These are phyloP conservation scores for Gallinago jamesoni DNA, from an alignment of 2,113 vertebrate genomes.

Conservation along the genomic window DNA sequence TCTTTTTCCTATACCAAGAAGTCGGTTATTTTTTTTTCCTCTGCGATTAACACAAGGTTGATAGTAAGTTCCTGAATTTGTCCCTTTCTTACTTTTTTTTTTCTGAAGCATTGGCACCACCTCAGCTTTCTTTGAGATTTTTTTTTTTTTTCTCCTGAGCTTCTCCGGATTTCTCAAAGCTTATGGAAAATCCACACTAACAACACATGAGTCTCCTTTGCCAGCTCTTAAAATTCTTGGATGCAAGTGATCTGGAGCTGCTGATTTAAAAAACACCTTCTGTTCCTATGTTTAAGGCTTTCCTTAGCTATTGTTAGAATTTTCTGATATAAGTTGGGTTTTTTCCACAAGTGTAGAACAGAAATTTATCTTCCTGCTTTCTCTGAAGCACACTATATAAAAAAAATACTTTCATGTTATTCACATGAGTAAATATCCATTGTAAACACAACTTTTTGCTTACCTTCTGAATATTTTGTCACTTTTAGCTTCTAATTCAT, in stretches of 20 bases:
- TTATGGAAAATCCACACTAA: conserved; percentile 63
- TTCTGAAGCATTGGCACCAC: not conserved
- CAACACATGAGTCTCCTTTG: conserved; percentile 24
- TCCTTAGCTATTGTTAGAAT: conserved; percentile 18
- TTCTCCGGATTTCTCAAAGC: conserved; percentile 53
- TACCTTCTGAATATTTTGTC: not conserved
- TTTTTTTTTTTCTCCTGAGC: not conserved
- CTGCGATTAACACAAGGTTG: not conserved
- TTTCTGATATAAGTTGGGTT: not conserved
- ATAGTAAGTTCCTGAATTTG: not conserved
- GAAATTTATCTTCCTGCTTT: not conserved
- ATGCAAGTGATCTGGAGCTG: conserved; percentile 30
- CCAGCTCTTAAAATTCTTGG: conserved; percentile 62
- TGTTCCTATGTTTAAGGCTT: conserved; percentile 8
- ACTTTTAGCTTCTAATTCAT: not conserved
- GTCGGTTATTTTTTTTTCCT: not conserved
- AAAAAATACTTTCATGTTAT: not conserved
- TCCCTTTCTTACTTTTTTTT: not conserved
- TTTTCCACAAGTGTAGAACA: not conserved
- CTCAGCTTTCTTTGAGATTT: not conserved
- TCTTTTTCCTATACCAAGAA: not conserved
- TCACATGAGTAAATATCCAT: not conserved
- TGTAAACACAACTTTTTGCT: not conserved
- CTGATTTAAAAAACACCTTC: conserved; percentile 47
- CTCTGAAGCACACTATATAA: not conserved